These are phyloP conservation scores for Melanerpes formicivorus DNA, from an alignment of 2,113 vertebrate species.

Conservation along the genomic window DNA sequence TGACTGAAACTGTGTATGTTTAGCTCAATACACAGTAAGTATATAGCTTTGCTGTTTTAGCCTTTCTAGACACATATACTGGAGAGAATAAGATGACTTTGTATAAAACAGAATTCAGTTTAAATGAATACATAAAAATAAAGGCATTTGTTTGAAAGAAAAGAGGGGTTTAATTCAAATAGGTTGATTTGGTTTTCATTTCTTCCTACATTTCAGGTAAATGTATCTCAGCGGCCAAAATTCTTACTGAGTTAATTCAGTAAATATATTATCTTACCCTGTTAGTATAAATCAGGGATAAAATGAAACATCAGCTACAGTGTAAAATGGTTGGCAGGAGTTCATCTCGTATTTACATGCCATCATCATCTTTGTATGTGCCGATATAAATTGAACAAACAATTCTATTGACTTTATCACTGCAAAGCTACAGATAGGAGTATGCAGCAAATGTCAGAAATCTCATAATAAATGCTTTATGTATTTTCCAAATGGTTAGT, in stretches of 20 bases:
- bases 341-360: not conserved
- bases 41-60: not conserved
- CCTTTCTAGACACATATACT: not conserved
- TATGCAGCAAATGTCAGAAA: not conserved
- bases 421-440: not conserved
- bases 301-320: conserved; percentile 10
- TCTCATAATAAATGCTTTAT: not conserved
- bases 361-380: not conserved
- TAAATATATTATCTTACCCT: not conserved
- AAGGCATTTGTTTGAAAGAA: not conserved
- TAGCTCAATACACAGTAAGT: not conserved
- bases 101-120: not conserved
- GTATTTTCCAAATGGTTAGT: not conserved
- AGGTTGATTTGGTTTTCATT: not conserved
- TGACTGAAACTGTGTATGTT: not conserved
- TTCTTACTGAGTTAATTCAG: not conserved
- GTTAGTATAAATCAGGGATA: not conserved
- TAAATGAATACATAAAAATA: not conserved
- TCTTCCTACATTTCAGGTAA: not conserved
- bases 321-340: not conserved
- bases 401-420: not conserved
- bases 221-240: not conserved
- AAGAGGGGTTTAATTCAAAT: not conserved
- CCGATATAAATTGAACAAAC: not conserved
- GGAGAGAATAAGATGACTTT: conserved; percentile 10